A percentile compares a stretch with the other conserved stretches of the same genome.
Evolutionary conservation across 2,797 vertebrate species (phyloP).

Genomic region (Emydoidea blandingii): DNA sequence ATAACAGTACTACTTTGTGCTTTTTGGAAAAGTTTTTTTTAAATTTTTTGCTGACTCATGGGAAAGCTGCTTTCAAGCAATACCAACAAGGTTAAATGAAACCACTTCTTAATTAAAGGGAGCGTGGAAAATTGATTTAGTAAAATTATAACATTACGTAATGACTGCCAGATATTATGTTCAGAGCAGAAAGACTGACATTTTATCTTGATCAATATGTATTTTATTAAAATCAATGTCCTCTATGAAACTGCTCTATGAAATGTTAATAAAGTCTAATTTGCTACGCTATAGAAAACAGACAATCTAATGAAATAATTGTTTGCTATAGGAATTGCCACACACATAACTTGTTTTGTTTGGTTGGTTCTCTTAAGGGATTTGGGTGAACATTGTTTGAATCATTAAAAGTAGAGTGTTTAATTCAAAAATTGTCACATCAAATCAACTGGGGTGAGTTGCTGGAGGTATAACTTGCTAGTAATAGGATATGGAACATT

Average conservation of each 20-base stretch:
- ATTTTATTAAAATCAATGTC: constrained; percentile 84
- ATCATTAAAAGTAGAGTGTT: background rate
- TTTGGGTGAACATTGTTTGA: background rate
- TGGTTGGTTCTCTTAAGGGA: background rate
- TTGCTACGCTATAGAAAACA: constrained; percentile 60
- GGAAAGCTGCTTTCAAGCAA: constrained; percentile 57
- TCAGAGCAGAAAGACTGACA: constrained; percentile 75
- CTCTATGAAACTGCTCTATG: constrained; percentile 58
- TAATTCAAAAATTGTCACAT: background rate
- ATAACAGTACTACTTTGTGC: constrained; percentile 5
- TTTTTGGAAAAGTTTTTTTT: constrained; percentile 23
- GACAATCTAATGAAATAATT: constrained; percentile 36
- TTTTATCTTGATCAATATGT: constrained; percentile 79
- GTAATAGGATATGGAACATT: background rate
- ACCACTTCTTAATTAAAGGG: constrained; percentile 79
- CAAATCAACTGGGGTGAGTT: background rate
- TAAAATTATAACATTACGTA: constrained; percentile 79
- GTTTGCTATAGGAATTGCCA: constrained; percentile 45
- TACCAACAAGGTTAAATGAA: constrained; percentile 71
- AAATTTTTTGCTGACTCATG: constrained; percentile 43
- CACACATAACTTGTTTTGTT: background rate
- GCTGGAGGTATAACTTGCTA: background rate
- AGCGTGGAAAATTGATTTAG: constrained; percentile 77
- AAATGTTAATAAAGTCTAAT: constrained; percentile 73
- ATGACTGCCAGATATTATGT: constrained; percentile 75